A percentile compares a stretch with the other conserved stretches of the same genome.
phyloP scores from a whole-genome alignment of 2,113 vertebrate species.

The Leucopsar rothschildi region DNA sequence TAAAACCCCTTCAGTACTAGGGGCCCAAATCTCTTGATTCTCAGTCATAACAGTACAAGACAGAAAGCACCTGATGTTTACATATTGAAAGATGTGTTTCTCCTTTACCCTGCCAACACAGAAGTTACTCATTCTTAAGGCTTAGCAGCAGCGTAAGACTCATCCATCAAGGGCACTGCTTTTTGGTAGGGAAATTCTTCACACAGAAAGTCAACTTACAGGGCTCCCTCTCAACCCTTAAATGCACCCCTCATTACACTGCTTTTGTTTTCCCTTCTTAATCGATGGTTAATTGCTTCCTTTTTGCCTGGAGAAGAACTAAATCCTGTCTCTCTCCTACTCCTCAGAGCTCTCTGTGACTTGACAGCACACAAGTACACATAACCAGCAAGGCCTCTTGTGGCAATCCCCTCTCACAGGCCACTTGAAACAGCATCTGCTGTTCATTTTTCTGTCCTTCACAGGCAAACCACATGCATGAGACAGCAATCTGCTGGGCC shows the following conservation, averaged over 20 bases:
- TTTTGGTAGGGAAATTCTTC: not conserved
- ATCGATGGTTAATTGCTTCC: not conserved
- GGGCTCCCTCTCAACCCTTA: no score
- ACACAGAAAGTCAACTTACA: not conserved
- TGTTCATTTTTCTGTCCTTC: not conserved
- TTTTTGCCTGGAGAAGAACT: not conserved
- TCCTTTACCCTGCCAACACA: not conserved
- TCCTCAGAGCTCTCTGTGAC: not conserved
- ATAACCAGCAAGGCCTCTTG: not conserved
- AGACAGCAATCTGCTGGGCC: not conserved
- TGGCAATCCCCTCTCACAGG: not conserved
- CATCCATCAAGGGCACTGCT: not conserved
- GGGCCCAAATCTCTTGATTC: not conserved
- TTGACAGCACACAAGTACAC: not conserved
- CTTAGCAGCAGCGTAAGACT: not conserved
- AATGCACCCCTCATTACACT: not conserved
- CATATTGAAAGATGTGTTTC: not conserved
- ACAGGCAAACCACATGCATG: not conserved
- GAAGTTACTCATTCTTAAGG: not conserved
- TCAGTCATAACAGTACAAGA: not conserved
- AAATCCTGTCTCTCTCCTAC: not conserved
- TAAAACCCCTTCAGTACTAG: not conserved
- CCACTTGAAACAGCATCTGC: not conserved
- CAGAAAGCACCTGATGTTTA: constrained; percentile 15
- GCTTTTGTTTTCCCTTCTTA: not conserved